Base-by-base conservation (phyloP, 1,140 invertebrate genomes). In the Antheraea mylitta region DNA sequence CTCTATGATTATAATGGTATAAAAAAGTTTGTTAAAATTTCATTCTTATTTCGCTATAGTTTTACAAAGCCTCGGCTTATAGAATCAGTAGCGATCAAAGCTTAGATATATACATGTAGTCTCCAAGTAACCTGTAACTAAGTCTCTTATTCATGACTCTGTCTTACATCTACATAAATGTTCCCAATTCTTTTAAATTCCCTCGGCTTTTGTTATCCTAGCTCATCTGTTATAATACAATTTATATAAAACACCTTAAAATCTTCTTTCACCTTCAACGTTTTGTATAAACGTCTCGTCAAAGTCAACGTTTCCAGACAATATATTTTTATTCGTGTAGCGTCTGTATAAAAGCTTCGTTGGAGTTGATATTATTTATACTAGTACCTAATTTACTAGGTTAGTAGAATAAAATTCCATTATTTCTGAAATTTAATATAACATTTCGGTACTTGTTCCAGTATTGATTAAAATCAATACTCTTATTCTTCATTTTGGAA, bases 251-350 rank as follows among this genome's bases (percentile, higher is more conserved):
- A 53, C 16, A 53, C 5, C 11, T 53, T 53, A 53, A 53, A 53
- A 53, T 53, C 16, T 53, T 53, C 5, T 53, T 53, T 53, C 45
- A 53, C 45, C 45, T 53, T 53, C 45, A 53, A 53, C 5, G 16
- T 53, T 53, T 53, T 53, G 16, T 53, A 53, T n/a, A 53, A 53
- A n/a, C 45, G 45, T 13, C 45, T n/a, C 11, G 10, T 53, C 45
- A 16, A 53, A 53, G 45, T 16, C 16, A 53, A 13, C 45, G 45
- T 53, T 53, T 53, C 45, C 11, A 53, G 45, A 53, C 45, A 53
- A 53, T 53, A 16, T 53, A 53, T 53, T 53, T 53, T 16, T 53
- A 53, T n/a, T 53, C 45, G 45, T 53, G 45, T 53, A 53, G 45
- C 45, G 45, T 53, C 45, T 53, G 16, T 53, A 53, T 53, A 53